These are phyloP conservation scores for Oryzias woworae DNA, from an alignment of 2,113 vertebrate species.

Conservation along the genomic window DNA sequence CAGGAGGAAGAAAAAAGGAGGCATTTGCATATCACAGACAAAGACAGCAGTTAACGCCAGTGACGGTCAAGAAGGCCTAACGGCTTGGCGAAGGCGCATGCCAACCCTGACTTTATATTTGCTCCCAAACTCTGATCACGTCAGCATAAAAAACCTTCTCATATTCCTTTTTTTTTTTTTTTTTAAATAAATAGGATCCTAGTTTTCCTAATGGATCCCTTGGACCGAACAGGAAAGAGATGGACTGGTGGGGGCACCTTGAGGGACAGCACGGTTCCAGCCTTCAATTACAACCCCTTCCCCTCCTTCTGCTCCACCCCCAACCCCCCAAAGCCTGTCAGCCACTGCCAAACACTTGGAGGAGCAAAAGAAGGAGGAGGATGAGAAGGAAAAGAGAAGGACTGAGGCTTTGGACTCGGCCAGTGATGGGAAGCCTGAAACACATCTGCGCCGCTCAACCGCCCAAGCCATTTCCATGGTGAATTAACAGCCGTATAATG, in stretches of 20 bases:
- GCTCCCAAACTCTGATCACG: constrained; percentile 33
- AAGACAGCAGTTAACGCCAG: constrained; percentile 77
- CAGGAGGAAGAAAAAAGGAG: constrained; percentile 65
- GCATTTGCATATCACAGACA: constrained; percentile 81
- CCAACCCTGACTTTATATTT: constrained; percentile 69
- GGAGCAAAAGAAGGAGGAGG: constrained; percentile 76
- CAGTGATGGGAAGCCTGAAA: constrained; percentile 77
- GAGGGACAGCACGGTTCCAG: constrained; percentile 88
- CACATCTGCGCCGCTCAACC: constrained; percentile 96
- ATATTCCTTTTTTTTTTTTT: constrained; percentile 8
- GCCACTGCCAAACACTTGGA: constrained; percentile 84
- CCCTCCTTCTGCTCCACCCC: constrained; percentile 68
- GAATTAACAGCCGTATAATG: constrained; percentile 99
- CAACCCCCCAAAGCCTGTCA: constrained; percentile 76
- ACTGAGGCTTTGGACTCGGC: constrained; percentile 69
- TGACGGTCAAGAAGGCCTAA: constrained; percentile 73
- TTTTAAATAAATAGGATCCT: constrained; percentile 65
- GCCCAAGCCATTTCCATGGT: constrained; percentile 97
- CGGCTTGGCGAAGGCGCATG: constrained; percentile 66
- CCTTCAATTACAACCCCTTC: constrained; percentile 77
- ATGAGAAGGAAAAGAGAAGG: constrained; percentile 66
- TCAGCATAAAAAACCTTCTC: constrained; percentile 34
- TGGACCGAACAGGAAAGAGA: constrained; percentile 79
- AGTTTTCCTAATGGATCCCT: constrained; percentile 87
- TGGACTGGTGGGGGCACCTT: constrained; percentile 87